A percentile compares a stretch with the other conserved stretches of the same genome.
Conservation (phyloP, 2,113 vertebrate species). For the Callaeas wilsoni region DNA sequence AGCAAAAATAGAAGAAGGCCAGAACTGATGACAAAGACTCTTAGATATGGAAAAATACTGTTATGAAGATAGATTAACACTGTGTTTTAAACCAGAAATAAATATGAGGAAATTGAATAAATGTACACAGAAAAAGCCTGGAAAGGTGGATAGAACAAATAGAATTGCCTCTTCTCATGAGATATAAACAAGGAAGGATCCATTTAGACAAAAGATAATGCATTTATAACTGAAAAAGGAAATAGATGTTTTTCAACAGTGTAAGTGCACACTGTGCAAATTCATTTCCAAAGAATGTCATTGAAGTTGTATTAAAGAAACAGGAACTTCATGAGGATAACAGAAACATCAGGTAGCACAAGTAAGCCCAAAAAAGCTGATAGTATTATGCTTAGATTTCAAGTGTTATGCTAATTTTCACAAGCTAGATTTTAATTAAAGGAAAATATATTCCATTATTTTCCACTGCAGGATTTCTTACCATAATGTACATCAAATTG, state of each 20-base stretch:
- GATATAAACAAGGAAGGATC: neutral
- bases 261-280: neutral
- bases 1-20: neutral
- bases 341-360: neutral
- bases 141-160: neutral
- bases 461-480: neutral
- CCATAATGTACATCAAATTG: neutral
- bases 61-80: neutral
- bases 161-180: neutral
- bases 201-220: neutral
- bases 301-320: neutral
- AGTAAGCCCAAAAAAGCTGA: neutral
- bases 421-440: neutral
- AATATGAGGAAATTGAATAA: neutral
- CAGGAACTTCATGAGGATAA: neutral
- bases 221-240: neutral
- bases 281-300: neutral
- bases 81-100: neutral
- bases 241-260: neutral
- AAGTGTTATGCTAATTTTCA: neutral
- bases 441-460: neutral
- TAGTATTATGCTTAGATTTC: neutral
- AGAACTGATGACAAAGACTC: neutral
- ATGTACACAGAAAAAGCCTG: neutral
- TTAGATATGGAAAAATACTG: neutral